A percentile compares a stretch with the other conserved stretches of the same genome.
Conservation (phyloP, 1,140 invertebrate genomes). For the Plutomurus gul region DNA sequence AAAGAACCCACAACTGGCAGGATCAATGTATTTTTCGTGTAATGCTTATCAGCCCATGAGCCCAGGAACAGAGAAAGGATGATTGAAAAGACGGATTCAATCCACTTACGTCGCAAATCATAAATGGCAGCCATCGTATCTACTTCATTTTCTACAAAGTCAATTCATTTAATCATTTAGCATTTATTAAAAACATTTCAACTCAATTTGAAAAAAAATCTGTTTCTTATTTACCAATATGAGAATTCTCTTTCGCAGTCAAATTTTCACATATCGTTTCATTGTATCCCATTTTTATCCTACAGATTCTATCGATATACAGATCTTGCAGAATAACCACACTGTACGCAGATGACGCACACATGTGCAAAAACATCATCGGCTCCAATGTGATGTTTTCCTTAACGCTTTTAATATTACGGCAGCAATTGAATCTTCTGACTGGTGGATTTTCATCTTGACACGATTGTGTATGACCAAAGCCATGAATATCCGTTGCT, state of each 20-base stretch:
- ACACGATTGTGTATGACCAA: too few species aligned
- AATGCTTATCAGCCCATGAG: constrained; percentile 32
- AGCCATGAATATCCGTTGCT: too few species aligned
- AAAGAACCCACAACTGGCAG: constrained; percentile 22
- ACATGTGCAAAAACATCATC: constrained; percentile 40
- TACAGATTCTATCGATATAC: constrained; percentile 40
- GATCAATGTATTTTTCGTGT: constrained; percentile 22
- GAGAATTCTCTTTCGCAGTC: not conserved
- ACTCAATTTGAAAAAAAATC: too few species aligned
- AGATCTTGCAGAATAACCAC: constrained; percentile 33
- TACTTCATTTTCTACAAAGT: constrained; percentile 15
- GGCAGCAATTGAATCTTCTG: too few species aligned
- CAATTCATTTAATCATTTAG: not conserved
- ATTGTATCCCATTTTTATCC: not conserved
- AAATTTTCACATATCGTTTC: constrained; percentile 20
- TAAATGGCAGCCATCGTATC: not conserved
- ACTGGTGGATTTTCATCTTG: too few species aligned
- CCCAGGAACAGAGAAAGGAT: constrained; percentile 38
- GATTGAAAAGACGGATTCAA: constrained; percentile 35
- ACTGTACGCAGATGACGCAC: not conserved
- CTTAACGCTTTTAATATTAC: too few species aligned
- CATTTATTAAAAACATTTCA: too few species aligned
- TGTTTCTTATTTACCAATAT: too few species aligned
- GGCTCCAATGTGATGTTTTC: not conserved
- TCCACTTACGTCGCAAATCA: not conserved